A percentile compares a stretch with the other conserved stretches of the same genome.
Conservation (phyloP, 2,888 invertebrate genomes). For the Diarsia brunnea region DNA sequence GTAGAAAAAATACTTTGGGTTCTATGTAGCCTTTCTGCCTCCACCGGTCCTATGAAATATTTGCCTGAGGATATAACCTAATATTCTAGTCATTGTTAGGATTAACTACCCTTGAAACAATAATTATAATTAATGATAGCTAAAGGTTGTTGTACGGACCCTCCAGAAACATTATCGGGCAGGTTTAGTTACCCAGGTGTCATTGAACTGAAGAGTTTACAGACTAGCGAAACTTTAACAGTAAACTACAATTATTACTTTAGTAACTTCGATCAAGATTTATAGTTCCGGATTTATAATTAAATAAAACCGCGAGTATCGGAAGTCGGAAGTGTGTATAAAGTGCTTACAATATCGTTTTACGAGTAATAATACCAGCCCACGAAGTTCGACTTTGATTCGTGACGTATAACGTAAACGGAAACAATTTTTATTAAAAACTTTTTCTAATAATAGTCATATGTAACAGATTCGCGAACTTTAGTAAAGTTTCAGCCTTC, state of each 20-base stretch:
- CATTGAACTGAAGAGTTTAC: conserved; percentile 46
- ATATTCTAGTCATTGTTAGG: background rate
- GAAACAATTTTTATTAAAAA: conserved; percentile 20
- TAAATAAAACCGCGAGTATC: conserved; percentile 19
- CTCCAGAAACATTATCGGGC: conserved; percentile 25
- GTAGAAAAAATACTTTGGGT: too few species aligned
- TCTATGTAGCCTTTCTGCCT: too few species aligned
- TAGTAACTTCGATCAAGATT: conserved; percentile 31
- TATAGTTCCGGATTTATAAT: conserved; percentile 32
- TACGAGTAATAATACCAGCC: background rate
- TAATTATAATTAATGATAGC: conserved; percentile 11
- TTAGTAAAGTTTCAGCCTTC: background rate
- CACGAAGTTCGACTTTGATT: conserved; percentile 17
- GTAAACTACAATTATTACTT: conserved; percentile 40
- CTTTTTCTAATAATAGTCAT: conserved; percentile 14
- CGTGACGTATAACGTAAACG: conserved; percentile 31
- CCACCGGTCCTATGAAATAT: background rate
- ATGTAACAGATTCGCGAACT: background rate
- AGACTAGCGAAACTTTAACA: conserved; percentile 39
- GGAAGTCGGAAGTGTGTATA: conserved; percentile 9
- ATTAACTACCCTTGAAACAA: conserved; percentile 12
- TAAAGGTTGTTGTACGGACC: conserved; percentile 25
- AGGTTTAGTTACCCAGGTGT: conserved; percentile 31
- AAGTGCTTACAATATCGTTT: background rate
- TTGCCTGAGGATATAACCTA: background rate